Base-by-base conservation (phyloP, 1,140 invertebrate genomes). In the Tribolium castaneum region DNA sequence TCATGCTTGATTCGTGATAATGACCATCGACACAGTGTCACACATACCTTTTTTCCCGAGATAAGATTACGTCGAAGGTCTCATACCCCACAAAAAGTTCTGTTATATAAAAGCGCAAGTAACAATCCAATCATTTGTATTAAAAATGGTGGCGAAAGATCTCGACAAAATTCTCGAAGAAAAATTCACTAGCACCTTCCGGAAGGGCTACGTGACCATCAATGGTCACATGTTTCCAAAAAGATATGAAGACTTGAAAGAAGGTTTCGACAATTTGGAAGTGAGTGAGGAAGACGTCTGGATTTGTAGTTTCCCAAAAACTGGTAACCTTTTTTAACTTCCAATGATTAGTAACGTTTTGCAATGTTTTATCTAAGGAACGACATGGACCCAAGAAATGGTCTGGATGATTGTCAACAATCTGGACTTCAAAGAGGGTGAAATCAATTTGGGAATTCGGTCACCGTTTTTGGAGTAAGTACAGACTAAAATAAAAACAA, bases 351-450 rank as follows among this genome's bases (percentile, higher is more conserved):
- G 25, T 30, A 1, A 30, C 0, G 25, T 30, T 13, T 34, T 12
- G 34, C 13, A 59, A 71, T 35, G 0, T 70, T 16, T 35, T 76
- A 70, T 80, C 82, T 22, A 77, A 87, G 88, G 90, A 50, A 88
- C 90, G 4, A 91, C 90, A 6, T 92, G 90, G 90, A 89, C 88
- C 0, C 89, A 90, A 80, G 91, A 92, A 83, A 90, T 92, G 87
- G 85, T 90, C 0, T 92, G 90, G 89, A 86, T 88, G 51, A 87
- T 91, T 50, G 85, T 81, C 1, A 88, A 90, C 76, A 83, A 90
- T 76, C 79, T 90, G 2, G 87, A 91, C 80, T 88, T 88, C 6
- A 86, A 89, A 34, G 87, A 84, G 35, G 89, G 88, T 14, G 86
- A 88, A 75, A 79, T 81, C 1, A 76, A 80, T 78, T 77, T 86